phyloP scores from a whole-genome alignment of 1,140 invertebrate genomes.

The Patella vulgata region DNA sequence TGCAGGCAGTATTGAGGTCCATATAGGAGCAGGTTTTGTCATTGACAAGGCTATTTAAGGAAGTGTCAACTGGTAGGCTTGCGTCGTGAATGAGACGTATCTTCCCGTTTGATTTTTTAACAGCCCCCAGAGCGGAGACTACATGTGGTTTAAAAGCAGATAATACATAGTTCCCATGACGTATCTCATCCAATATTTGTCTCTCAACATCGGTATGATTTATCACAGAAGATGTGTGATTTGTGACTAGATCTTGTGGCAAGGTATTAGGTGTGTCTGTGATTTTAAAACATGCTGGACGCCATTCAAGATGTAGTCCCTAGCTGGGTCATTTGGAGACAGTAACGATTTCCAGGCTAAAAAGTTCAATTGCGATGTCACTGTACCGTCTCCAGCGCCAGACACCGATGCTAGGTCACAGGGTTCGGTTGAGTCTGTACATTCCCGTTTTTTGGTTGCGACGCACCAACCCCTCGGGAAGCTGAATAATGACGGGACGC shows the following conservation, averaged over 20 bases:
- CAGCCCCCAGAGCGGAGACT: conserved; percentile 2
- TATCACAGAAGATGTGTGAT: conserved; percentile 1
- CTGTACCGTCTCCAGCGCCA: no score
- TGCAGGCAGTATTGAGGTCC: conserved; percentile 1
- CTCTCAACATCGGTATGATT: not conserved
- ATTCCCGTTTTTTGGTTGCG: no score
- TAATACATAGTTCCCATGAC: not conserved
- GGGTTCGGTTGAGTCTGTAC: no score
- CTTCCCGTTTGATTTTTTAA: conserved; percentile 1
- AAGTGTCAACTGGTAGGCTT: not conserved
- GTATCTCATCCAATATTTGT: conserved; percentile 6
- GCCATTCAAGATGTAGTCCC: conserved; percentile 7
- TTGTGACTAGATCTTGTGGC: no score
- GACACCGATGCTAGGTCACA: no score
- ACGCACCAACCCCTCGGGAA: no score
- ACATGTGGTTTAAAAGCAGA: not conserved
- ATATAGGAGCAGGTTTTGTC: conserved; percentile 7
- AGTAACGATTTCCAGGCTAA: conserved; percentile 5
- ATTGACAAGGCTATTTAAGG: conserved; percentile 3
- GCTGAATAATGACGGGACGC: no score
- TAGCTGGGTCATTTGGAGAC: not conserved
- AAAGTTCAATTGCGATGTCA: no score
- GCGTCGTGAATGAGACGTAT: conserved; percentile 8
- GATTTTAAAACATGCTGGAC: not conserved
- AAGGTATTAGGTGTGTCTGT: conserved; percentile 10